Percentiles rank a stretch among this genome's conserved stretches.
Conservation (phyloP, 2,113 vertebrate genomes). For the Pleuronectes platessa region DNA sequence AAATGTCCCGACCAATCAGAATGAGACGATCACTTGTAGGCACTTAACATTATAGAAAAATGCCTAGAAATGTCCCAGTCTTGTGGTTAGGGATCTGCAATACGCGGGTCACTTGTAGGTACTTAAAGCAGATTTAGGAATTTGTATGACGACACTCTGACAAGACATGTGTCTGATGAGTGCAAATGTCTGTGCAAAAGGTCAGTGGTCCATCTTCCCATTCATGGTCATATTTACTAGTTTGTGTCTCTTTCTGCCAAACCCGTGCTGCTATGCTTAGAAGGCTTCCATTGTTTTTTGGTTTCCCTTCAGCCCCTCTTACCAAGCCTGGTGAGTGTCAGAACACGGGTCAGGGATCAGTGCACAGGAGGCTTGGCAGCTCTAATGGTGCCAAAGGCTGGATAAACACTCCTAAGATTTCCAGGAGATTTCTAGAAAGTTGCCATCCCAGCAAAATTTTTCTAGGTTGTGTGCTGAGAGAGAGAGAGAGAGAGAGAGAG, state of each 20-base stretch:
- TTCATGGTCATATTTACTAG: constrained; percentile 36
- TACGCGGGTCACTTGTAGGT: too few species aligned
- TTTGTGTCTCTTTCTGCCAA: constrained; percentile 24
- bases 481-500: not conserved
- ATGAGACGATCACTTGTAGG: too few species aligned
- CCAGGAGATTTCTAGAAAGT: constrained; percentile 54
- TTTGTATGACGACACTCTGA: constrained; percentile 11
- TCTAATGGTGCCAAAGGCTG: constrained; percentile 58
- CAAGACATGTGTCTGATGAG: not conserved
- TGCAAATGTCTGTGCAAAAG: not conserved
- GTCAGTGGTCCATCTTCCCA: not conserved
- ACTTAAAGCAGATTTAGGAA: constrained; percentile 43
- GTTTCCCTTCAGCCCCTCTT: constrained; percentile 28
- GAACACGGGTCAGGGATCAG: constrained; percentile 58
- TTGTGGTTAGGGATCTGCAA: too few species aligned
- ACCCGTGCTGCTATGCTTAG: constrained; percentile 20
- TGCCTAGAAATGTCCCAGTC: too few species aligned
- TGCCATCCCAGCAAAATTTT: constrained; percentile 49
- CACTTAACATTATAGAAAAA: too few species aligned
- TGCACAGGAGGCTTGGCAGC: constrained; percentile 43
- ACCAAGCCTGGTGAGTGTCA: constrained; percentile 37
- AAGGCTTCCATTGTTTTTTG: constrained; percentile 54
- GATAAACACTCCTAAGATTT: constrained; percentile 68
- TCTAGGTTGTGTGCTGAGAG: constrained; percentile 35
- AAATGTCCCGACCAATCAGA: too few species aligned